Evolutionary conservation across 1,140 invertebrate genomes (phyloP), one percentile per base, ranked within the genome.

Genomic region (Geopemphigus sp.): DNA sequence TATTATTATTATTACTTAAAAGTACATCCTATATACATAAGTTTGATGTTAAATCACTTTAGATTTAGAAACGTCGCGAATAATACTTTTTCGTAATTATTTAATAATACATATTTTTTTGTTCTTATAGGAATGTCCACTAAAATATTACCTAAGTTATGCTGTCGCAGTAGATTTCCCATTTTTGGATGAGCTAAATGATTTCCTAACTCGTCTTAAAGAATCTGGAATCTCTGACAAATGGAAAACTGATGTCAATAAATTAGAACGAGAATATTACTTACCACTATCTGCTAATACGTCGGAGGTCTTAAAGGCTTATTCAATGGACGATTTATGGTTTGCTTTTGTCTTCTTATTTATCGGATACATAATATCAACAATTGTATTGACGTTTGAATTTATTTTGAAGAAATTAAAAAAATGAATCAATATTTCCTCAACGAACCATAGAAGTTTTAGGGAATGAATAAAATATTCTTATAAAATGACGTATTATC

Each of bases 281-380:
- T 10, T 22, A 1, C 72, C 72, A 24, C 0, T 76, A 47, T 5
- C 1, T 15, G 6, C 12, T 3, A 76, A 59, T 1, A 17, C 26
- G 39, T 45, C 53, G 26, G 32, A 74, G 15, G 54, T 6, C 1
- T 57, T 57, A 59, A 76, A 76, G 17, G 54, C 54, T 1, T 59
- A 76, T n/a, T 59, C 72, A 10, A 22, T 76, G n/a, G 17, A 76
- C 12, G 72, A 76, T 59, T 76, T 76, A 26, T 76, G 72, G 72
- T 76, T 76, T 59, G 54, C 72, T 6, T 76, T 76, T 59, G 12
- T 76, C 10, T 76, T 76, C 22, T 26, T 76, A 17, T 57, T 76
- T 24, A 14, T 56, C 32, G 72, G 72, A 1, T 59, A 76, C 5
- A 22, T 24, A 17, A 24, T 24, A 5, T 76, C 72, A 24, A 24